A percentile compares a stretch with the other conserved stretches of the same genome.
Evolutionary conservation across 2,888 invertebrate genomes (phyloP).

Genomic region (Tenthredo amoena): DNA sequence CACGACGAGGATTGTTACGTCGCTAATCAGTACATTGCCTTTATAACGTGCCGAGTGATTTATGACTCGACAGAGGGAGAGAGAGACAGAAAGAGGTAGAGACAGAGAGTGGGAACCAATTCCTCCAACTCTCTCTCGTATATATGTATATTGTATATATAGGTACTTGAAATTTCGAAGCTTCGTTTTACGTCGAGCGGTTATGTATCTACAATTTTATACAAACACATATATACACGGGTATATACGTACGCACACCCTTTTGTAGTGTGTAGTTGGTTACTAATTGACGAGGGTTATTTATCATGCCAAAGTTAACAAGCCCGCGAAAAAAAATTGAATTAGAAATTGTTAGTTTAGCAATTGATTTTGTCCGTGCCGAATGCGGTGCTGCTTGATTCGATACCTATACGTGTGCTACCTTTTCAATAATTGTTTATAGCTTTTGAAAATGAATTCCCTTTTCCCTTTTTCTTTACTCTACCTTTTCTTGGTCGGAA

Average conservation of each 20-base stretch:
- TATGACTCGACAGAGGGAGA: slow-evolving; percentile 27
- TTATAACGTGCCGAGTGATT: slow-evolving; percentile 48
- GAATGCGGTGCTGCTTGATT: not conserved
- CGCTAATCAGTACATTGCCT: slow-evolving; percentile 51
- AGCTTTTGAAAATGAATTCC: not conserved
- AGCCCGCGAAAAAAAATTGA: not conserved
- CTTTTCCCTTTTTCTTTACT: not conserved
- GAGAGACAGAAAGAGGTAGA: not conserved
- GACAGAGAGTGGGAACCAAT: slow-evolving; percentile 35
- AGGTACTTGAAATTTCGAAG: not conserved
- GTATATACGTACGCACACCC: no score
- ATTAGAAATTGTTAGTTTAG: not conserved
- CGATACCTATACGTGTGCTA: not conserved
- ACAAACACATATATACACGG: not conserved
- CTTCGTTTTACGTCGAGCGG: slow-evolving; percentile 10
- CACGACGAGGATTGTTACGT: slow-evolving; percentile 41
- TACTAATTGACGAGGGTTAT: slow-evolving; percentile 37
- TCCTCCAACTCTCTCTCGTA: slow-evolving; percentile 26
- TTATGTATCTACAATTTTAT: not conserved
- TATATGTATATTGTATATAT: not conserved
- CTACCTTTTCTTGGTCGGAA: not conserved
- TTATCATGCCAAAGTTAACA: not conserved
- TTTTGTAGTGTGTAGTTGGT: not conserved
- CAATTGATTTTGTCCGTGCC: not conserved
- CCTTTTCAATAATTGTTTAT: not conserved